These are phyloP conservation scores for Rhea americana DNA, from an alignment of 2,113 vertebrate genomes.

Conservation along the genomic window DNA sequence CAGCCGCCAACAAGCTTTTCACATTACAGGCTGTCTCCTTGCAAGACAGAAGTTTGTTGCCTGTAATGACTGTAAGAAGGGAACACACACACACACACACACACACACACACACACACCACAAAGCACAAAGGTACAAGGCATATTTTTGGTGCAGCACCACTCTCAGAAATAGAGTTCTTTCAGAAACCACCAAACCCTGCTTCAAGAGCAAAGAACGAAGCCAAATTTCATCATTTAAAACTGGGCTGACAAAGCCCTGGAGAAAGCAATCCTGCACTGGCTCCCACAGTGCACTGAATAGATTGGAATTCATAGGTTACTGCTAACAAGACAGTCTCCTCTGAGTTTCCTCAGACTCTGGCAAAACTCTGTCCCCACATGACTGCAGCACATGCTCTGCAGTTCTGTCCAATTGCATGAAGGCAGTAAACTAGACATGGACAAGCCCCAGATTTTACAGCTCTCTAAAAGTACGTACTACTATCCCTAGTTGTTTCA, in stretches of 20 bases:
- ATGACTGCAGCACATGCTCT: fast-evolving
- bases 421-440: neutral
- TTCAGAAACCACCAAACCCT: neutral
- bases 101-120: neutral
- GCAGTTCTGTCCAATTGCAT: neutral
- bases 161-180: neutral
- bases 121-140: neutral
- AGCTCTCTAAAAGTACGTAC: fast-evolving
- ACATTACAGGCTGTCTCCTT: neutral
- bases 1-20: neutral
- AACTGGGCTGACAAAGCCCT: neutral
- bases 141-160: neutral
- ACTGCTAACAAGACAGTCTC: neutral
- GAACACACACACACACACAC: neutral
- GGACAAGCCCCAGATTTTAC: neutral
- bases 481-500: fast-evolving
- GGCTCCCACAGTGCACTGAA: neutral
- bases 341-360: neutral
- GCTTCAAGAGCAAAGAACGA: neutral
- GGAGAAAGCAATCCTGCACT: neutral
- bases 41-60: neutral
- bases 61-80: neutral
- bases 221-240: neutral
- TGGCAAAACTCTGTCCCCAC: neutral
- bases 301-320: neutral